Percentiles rank a stretch among this genome's conserved stretches.
phyloP scores from a whole-genome alignment of 2,888 invertebrate species.

The Drosophila siamana region DNA sequence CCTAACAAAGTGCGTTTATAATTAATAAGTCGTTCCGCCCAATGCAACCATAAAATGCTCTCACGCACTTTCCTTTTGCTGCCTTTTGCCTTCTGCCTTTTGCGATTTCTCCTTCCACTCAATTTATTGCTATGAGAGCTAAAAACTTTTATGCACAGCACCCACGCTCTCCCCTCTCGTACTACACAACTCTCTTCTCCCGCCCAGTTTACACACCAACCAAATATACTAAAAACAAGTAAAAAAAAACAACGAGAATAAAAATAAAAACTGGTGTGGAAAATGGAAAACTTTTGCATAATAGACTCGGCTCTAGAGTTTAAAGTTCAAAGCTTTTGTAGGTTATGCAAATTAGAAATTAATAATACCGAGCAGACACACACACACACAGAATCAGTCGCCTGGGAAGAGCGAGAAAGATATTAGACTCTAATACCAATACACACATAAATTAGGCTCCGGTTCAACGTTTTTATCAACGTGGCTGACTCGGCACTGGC shows the following conservation, averaged over 20 bases:
- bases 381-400: conserved; percentile 5
- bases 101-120: conserved; percentile 64
- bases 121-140: conserved; percentile 73
- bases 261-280: conserved; percentile 11
- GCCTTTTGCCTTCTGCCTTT: conserved; percentile 6
- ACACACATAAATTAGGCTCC: conserved; percentile 78
- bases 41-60: conserved; percentile 30
- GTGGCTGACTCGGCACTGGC: conserved; percentile 32
- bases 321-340: conserved; percentile 79
- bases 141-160: conserved; percentile 44
- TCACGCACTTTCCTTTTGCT: conserved; percentile 27
- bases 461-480: conserved; percentile 78
- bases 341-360: conserved; percentile 80
- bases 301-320: conserved; percentile 65
- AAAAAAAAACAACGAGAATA: conserved; percentile 4
- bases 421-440: conserved; percentile 62
- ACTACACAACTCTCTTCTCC: background rate
- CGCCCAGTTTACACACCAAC: background rate
- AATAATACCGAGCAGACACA: conserved; percentile 64
- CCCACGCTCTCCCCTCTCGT: background rate
- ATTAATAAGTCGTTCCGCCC: conserved; percentile 32
- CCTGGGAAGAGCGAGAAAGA: conserved; percentile 4
- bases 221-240: conserved; percentile 26
- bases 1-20: conserved; percentile 21
- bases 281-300: conserved; percentile 69